Conservation (phyloP, 2,797 vertebrate species). For the Hydrolagus colliei region DNA sequence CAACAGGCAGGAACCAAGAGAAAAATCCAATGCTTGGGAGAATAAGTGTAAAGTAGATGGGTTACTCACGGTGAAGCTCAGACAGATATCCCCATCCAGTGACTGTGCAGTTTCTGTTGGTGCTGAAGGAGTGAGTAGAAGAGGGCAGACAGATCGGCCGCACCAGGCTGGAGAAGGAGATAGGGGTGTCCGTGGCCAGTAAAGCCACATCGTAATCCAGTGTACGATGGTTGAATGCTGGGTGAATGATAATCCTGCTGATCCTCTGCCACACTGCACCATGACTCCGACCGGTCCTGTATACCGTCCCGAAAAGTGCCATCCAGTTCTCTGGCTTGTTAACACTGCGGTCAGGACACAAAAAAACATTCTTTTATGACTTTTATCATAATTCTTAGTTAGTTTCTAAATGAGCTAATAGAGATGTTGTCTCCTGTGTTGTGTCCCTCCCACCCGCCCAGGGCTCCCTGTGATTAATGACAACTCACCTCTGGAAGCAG, state of each 20-base stretch:
- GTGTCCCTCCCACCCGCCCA: no score
- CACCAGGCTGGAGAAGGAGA: background rate
- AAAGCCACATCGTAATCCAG: background rate
- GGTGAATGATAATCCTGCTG: background rate
- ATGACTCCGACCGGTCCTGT: background rate
- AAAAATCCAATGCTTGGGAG: no score
- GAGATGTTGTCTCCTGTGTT: no score
- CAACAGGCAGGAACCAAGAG: no score
- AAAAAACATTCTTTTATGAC: background rate
- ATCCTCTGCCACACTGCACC: background rate
- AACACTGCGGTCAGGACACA: background rate
- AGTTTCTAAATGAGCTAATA: no score
- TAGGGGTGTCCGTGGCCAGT: background rate
- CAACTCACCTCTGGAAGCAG: background rate
- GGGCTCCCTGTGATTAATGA: no score
- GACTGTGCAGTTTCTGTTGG: background rate
- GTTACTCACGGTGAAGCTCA: background rate
- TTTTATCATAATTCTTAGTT: background rate
- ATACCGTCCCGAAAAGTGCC: background rate
- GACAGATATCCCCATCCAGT: background rate
- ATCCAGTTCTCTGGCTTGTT: background rate
- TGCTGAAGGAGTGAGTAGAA: background rate
- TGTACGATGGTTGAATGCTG: background rate
- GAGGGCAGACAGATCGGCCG: conserved; percentile 8
- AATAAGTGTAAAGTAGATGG: background rate